A percentile compares a stretch with the other conserved stretches of the same genome.
Evolutionary conservation across 2,888 invertebrate species (phyloP).

Genomic region (Hyles lineata): DNA sequence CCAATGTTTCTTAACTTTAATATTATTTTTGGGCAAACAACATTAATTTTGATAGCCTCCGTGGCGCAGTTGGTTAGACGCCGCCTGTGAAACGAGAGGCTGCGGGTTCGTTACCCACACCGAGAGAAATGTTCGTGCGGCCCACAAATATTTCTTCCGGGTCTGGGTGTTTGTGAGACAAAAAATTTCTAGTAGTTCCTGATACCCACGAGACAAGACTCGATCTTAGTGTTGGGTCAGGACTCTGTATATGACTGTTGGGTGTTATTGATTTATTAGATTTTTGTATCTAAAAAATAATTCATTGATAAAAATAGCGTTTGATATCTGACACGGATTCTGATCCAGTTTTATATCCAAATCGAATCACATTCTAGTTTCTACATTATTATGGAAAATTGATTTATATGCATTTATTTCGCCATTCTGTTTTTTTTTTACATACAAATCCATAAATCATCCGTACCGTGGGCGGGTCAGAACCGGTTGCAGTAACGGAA

Average conservation of each 20-base stretch:
- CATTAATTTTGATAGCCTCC: too few species aligned
- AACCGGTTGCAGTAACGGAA: slow-evolving; percentile 47
- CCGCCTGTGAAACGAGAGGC: too few species aligned
- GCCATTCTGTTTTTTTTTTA: not conserved
- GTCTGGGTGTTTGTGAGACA: too few species aligned
- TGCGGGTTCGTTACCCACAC: too few species aligned
- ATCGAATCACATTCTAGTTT: slow-evolving; percentile 2
- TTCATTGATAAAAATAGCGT: not conserved
- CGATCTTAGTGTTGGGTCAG: too few species aligned
- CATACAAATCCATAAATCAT: slow-evolving; percentile 1
- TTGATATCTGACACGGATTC: not conserved
- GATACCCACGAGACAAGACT: too few species aligned
- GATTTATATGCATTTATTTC: not conserved
- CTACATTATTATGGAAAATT: not conserved
- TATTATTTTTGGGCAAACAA: not conserved
- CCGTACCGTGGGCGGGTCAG: slow-evolving; percentile 11
- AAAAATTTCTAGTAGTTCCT: too few species aligned
- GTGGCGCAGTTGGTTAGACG: too few species aligned
- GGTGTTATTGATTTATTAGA: too few species aligned
- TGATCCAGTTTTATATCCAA: not conserved
- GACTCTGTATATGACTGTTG: too few species aligned
- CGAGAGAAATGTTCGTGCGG: too few species aligned
- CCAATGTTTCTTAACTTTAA: not conserved
- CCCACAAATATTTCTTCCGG: too few species aligned
- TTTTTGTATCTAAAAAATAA: not conserved